Evolutionary conservation across 2,888 invertebrate genomes (phyloP), one percentile per base, ranked within the genome.

Genomic region (Nomada flava): DNA sequence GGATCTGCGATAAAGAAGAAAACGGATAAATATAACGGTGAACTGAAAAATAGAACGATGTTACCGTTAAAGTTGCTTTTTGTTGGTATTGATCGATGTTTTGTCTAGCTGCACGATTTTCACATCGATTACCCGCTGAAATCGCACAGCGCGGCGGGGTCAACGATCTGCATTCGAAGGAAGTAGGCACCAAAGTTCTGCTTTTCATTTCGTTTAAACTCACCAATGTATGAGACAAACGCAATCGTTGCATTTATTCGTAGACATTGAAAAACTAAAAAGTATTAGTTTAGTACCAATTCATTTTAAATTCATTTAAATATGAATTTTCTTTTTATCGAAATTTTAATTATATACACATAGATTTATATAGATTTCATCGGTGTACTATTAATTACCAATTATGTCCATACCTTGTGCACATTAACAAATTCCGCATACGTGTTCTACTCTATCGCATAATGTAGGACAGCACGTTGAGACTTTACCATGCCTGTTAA

Each of bases 131-230:
- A 55, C 57, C 36, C 47, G 53, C 50, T 60, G 57, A 80, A 77
- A 76, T 75, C 50, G 50, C 55, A 77, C 75, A 65, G 52, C 65
- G 44, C 59, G 60, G 53, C 60, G 20, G 36, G 62, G 70, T 83
- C 81, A 76, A 87, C 23, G 81, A 76, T 72, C 78, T 72, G 29
- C 64, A 53, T 29, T 63, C 55, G 65, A 64, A 70, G 79, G n/a
- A n/a, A 50, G 11, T 5, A 29, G 29, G 2, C 2, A 10, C 47
- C 47, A 47, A 15, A 47, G 47, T 15, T 47, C 10, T 9, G 7
- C 10, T 60, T 36, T 60, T n/a, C n/a, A 18, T 18, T 36, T 60
- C 36, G 11, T 29, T 29, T 29, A 18, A 26, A 59, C 18, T 18
- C 10, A 2, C 11, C 13, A 29, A 59, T 36, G 7, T 36, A 36